These are phyloP conservation scores for Morone chrysops DNA, from an alignment of 2,113 vertebrate genomes.

Conservation along the genomic window DNA sequence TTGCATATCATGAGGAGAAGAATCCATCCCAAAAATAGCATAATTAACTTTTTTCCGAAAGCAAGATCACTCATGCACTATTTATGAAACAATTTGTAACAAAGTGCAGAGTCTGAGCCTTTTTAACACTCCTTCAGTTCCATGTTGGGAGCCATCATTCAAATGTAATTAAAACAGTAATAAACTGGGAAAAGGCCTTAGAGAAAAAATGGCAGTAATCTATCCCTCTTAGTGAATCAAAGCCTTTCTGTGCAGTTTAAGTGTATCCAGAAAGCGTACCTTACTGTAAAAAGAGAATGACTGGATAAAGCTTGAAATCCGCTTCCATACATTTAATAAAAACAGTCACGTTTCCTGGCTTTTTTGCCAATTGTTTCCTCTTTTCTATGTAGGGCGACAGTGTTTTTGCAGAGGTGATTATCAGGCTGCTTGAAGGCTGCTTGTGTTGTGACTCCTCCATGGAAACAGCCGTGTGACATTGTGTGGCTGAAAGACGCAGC, in stretches of 20 bases:
- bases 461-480: neutral
- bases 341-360: neutral
- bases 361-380: neutral
- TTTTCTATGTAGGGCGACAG: neutral
- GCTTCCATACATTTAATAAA: neutral
- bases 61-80: constrained; percentile 1
- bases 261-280: neutral
- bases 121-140: constrained; percentile 17
- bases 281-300: neutral
- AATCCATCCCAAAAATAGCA: neutral
- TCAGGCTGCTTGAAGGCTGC: neutral
- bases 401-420: neutral
- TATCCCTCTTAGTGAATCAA: neutral
- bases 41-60: constrained; percentile 10
- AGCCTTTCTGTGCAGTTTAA: neutral
- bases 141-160: constrained; percentile 18
- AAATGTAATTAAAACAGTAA: constrained; percentile 35
- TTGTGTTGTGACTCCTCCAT: neutral
- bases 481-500: neutral
- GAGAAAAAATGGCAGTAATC: constrained; percentile 7
- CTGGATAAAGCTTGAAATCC: neutral
- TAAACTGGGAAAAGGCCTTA: constrained; percentile 25
- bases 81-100: constrained; percentile 15
- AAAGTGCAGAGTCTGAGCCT: neutral
- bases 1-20: neutral